These are phyloP conservation scores for Eumacrocentrus americanus DNA, from an alignment of 2,888 invertebrate genomes.

Conservation along the genomic window DNA sequence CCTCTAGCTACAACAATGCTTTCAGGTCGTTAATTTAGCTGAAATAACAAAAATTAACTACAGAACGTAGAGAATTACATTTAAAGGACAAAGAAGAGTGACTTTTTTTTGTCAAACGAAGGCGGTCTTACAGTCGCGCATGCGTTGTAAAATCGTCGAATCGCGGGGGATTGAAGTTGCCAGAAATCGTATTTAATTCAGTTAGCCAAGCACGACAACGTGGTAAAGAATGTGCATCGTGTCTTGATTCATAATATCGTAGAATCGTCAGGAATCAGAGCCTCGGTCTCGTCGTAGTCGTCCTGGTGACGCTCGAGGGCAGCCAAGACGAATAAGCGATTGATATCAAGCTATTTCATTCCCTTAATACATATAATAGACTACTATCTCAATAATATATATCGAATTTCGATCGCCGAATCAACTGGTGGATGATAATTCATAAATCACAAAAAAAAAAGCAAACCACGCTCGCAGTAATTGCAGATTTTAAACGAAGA, in stretches of 20 bases:
- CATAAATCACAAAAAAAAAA: neutral
- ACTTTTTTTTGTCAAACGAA: no score
- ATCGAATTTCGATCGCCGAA: neutral
- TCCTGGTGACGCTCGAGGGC: slow-evolving; percentile 24
- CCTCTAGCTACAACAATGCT: neutral
- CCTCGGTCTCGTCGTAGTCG: slow-evolving; percentile 14
- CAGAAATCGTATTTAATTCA: slow-evolving; percentile 44
- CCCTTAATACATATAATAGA: no score
- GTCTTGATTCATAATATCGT: neutral
- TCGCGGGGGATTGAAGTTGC: slow-evolving; percentile 1
- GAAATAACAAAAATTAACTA: no score
- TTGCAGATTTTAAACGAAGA: neutral
- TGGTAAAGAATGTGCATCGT: slow-evolving; percentile 41
- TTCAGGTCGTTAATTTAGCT: no score
- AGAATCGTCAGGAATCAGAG: neutral
- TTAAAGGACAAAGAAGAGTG: no score
- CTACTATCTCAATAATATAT: neutral
- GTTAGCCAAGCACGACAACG: slow-evolving; percentile 44
- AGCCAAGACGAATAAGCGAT: no score
- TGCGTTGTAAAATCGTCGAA: neutral
- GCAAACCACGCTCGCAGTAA: neutral
- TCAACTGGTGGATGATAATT: neutral
- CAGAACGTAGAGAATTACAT: no score
- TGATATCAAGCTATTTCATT: no score
- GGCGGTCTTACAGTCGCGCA: no score